Evolutionary conservation across 2,888 invertebrate genomes (phyloP).

Genomic region (Dynastes hyllus): DNA sequence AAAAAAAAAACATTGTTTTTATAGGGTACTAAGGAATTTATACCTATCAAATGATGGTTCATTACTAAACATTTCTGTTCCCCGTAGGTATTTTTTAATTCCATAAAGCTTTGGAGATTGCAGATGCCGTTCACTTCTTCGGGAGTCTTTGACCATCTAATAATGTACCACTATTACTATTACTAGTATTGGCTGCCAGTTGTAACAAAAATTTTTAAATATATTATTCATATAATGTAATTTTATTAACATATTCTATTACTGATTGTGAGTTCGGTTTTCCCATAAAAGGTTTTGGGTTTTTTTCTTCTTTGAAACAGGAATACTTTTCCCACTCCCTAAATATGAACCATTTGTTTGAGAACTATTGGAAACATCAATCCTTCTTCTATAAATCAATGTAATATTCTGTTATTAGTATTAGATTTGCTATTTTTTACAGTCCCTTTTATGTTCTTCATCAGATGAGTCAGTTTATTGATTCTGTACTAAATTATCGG

Average conservation of each 20-base stretch:
- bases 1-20: conserved; percentile 48
- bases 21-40: conserved; percentile 46
- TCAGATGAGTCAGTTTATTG: conserved; percentile 93
- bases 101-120: conserved; percentile 88
- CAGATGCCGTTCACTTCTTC: conserved; percentile 93
- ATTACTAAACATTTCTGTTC: conserved; percentile 94
- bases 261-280: conserved; percentile 48
- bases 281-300: conserved; percentile 44
- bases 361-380: conserved; percentile 58
- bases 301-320: conserved; percentile 72
- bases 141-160: conserved; percentile 90
- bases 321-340: conserved; percentile 69
- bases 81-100: conserved; percentile 91
- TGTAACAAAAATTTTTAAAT: conserved; percentile 63
- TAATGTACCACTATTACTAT: conserved; percentile 68
- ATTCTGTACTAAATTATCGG: conserved; percentile 89
- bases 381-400: conserved; percentile 57
- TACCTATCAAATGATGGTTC: conserved; percentile 92
- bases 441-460: conserved; percentile 76
- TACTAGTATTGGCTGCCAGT: conserved; percentile 70
- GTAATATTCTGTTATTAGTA: not conserved
- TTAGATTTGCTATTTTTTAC: conserved; percentile 68
- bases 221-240: not conserved
- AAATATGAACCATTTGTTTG: conserved; percentile 67
- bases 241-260: conserved; percentile 9